phyloP scores from a whole-genome alignment of 2,797 vertebrate genomes.

The Mustela erminea region DNA sequence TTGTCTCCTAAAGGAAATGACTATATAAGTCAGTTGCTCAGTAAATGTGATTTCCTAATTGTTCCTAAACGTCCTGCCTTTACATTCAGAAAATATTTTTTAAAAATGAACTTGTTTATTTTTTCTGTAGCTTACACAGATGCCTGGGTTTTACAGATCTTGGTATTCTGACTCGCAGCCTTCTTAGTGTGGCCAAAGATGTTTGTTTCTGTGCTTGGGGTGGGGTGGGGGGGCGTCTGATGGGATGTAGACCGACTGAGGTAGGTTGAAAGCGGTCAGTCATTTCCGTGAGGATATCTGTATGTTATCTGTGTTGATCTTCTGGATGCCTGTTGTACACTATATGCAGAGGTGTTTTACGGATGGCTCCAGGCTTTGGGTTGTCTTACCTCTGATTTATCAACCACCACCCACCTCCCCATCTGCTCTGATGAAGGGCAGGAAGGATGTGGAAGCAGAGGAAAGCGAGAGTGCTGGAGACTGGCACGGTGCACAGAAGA shows the following conservation, averaged over 20 bases:
- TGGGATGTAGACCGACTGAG: neutral
- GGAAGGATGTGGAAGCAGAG: neutral
- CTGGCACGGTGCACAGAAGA: neutral
- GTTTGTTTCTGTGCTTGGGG: neutral
- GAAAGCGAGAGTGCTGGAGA: neutral
- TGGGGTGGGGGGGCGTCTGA: no score
- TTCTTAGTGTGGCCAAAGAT: neutral
- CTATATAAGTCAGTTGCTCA: neutral
- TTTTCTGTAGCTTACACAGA: neutral
- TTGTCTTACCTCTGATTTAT: neutral
- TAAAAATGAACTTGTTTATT: neutral
- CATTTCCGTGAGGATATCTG: neutral
- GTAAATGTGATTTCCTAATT: conserved; percentile 19
- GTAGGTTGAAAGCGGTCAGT: rapidly evolving
- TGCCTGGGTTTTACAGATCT: neutral
- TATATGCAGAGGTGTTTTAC: neutral
- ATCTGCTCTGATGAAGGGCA: neutral
- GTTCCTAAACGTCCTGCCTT: conserved; percentile 50
- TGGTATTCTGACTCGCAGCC: neutral
- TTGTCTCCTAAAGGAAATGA: conserved; percentile 40
- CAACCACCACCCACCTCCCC: neutral
- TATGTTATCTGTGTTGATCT: neutral
- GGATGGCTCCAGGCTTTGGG: neutral
- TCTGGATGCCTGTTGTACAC: neutral
- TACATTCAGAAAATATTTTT: neutral